Evolutionary conservation across 2,888 invertebrate species (phyloP), one percentile per base, ranked within the genome.

Genomic region (Portevinia maculata): DNA sequence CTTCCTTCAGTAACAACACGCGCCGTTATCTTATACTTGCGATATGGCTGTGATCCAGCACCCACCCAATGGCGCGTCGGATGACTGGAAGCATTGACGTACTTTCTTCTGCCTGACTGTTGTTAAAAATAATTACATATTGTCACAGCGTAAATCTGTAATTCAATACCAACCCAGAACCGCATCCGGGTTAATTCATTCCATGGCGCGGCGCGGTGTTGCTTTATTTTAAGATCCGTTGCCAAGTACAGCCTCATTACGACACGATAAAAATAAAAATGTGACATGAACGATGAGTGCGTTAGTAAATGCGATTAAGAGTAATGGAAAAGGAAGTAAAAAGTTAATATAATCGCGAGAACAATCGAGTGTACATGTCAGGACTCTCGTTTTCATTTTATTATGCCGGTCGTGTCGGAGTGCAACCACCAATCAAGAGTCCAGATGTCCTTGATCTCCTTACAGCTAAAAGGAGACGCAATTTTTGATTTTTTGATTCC

Each of bases 61-160:
- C 48, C 39, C n/a, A 30, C 13, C 19, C 32, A 24, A 11, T 46
- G 8, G 13, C 32, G n/a, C n/a, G n/a, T 32, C 11, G 13, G 11
- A 37, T 39, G 17, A 7, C 4, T 39, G 39, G 7, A 8, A 17
- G 15, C 41, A 41, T 9, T 17, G 17, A 37, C 34, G 19, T 32
- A 32, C 41, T 17, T 17, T 41, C 41, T 17, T 17, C 17, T 17
- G 9, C 8, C 41, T 4, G 41, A 17, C 8, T 41, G 48, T 24
- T 46, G 46, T 44, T 62, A 62, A 78, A 78, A 78, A 76, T 62
- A 62, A n/a, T n/a, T n/a, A n/a, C n/a, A n/a, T n/a, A 32, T 32
- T 30, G 50, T 13, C 44, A 67, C 59, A 67, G 67, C 52, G 60
- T 46, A 65, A 71, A 71, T 71, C 70, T 37, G 37, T 52, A 64